Percentiles rank a stretch among this genome's conserved stretches.
phyloP scores from a whole-genome alignment of 2,797 vertebrate species.

The Dromococcyx pavoninus region DNA sequence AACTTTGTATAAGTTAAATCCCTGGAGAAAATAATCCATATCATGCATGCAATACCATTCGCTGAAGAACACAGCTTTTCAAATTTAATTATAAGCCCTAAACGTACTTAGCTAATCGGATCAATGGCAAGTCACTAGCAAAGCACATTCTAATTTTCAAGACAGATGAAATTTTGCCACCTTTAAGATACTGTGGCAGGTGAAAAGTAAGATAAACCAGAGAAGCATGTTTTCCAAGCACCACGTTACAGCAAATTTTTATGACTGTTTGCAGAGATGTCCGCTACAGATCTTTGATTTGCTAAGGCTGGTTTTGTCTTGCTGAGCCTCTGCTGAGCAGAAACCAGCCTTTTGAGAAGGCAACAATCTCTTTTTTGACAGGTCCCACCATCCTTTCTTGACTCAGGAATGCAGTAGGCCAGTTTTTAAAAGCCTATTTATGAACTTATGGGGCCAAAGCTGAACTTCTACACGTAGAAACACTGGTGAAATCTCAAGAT shows the following conservation, averaged over 20 bases:
- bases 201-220: slow-evolving; percentile 60
- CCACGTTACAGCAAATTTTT: slow-evolving; percentile 38
- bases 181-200: slow-evolving; percentile 53
- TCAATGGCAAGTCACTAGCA: slow-evolving; percentile 67
- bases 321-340: slow-evolving; percentile 26
- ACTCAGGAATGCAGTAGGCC: background rate
- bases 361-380: background rate
- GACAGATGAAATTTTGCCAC: slow-evolving; percentile 68
- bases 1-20: slow-evolving; percentile 17
- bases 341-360: background rate
- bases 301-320: slow-evolving; percentile 48
- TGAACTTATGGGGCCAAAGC: background rate
- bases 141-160: slow-evolving; percentile 69
- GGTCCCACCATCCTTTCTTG: background rate
- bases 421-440: background rate
- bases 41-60: slow-evolving; percentile 21
- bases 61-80: background rate
- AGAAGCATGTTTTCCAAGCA: slow-evolving; percentile 41
- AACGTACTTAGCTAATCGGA: slow-evolving; percentile 59
- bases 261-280: slow-evolving; percentile 43
- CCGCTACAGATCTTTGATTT: slow-evolving; percentile 56
- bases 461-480: background rate
- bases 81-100: slow-evolving; percentile 60
- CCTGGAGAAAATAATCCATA: background rate
- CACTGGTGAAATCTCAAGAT: background rate